Evolutionary conservation across 2,113 vertebrate genomes (phyloP).

Genomic region (Brachyhypopomus gauderio): DNA sequence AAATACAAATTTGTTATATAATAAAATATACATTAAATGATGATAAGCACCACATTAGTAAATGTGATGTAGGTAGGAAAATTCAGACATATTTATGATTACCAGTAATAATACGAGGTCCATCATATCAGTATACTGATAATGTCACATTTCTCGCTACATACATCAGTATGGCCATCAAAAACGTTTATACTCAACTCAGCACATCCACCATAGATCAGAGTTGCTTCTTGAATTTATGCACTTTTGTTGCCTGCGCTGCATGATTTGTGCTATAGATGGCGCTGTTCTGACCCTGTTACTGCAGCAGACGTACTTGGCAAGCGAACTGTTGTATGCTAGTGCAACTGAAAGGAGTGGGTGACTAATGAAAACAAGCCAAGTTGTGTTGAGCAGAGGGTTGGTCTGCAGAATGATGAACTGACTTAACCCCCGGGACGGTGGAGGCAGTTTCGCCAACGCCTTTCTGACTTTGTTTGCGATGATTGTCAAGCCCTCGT

Average conservation of each 20-base stretch:
- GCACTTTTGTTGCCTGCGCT: background rate
- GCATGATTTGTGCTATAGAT: constrained; percentile 38
- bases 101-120: background rate
- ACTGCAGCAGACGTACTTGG: constrained; percentile 9
- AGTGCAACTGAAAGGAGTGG: constrained; percentile 35
- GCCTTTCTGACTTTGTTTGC: constrained; percentile 5
- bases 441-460: background rate
- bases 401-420: constrained; percentile 9
- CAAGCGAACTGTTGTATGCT: constrained; percentile 24
- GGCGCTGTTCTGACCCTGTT: constrained; percentile 44
- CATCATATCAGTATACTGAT: background rate
- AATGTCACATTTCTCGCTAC: background rate
- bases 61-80: background rate
- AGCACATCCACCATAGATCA: no score
- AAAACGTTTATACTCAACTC: background rate
- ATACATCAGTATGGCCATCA: background rate
- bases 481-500: background rate
- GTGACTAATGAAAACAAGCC: constrained; percentile 38
- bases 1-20: background rate
- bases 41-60: background rate
- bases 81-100: background rate
- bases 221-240: background rate
- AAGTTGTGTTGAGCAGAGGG: constrained; percentile 32
- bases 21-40: background rate
- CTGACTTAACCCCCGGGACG: background rate